These are phyloP conservation scores for Puntigrus tetrazona DNA, from an alignment of 2,113 vertebrate genomes.

Conservation along the genomic window DNA sequence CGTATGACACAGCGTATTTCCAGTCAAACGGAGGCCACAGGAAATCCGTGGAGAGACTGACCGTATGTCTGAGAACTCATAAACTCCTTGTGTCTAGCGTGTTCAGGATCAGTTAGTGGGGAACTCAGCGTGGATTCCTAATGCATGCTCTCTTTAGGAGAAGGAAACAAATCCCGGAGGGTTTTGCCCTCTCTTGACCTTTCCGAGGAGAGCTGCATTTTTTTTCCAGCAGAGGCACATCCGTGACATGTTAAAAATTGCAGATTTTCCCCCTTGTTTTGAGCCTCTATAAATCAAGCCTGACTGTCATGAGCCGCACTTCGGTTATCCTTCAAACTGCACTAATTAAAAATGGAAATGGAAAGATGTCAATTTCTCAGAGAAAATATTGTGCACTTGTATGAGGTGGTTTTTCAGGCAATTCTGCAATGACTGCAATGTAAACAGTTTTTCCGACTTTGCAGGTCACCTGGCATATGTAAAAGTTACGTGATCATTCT, in stretches of 20 bases:
- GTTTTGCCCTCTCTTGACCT: slow-evolving; percentile 10
- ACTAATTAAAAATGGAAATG: no score
- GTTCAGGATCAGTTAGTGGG: slow-evolving; percentile 9
- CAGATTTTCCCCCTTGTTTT: background rate
- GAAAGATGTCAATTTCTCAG: no score
- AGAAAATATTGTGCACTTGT: no score
- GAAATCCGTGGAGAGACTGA: background rate
- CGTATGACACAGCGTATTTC: slow-evolving; percentile 1
- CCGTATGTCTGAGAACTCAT: background rate
- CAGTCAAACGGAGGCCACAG: background rate
- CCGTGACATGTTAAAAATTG: background rate
- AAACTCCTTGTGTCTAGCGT: background rate
- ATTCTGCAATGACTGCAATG: no score
- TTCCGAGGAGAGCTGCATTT: background rate
- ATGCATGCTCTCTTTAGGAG: background rate
- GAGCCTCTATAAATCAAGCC: slow-evolving; percentile 20
- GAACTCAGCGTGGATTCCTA: background rate
- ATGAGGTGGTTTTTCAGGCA: no score
- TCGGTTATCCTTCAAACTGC: no score
- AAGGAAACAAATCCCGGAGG: background rate
- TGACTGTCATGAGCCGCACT: background rate
- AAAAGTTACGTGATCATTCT: no score
- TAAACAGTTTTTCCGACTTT: no score
- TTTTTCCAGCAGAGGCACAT: slow-evolving; percentile 19
- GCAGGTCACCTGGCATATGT: no score